Evolutionary conservation across 1,140 invertebrate genomes (phyloP).

Genomic region (Uloborus diversus): DNA sequence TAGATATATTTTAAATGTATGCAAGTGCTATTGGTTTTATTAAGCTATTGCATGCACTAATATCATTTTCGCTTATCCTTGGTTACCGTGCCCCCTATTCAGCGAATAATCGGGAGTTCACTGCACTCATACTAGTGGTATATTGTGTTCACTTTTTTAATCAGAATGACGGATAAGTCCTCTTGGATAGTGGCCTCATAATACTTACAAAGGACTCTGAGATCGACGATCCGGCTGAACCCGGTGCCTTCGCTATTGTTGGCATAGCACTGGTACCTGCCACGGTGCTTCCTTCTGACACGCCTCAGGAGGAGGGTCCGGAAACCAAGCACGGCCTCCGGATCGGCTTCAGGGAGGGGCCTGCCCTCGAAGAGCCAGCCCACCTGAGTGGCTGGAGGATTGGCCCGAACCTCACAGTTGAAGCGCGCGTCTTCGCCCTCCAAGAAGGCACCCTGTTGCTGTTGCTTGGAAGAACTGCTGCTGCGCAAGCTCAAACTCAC

Average conservation of each 20-base stretch:
- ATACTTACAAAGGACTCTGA: constrained; percentile 50
- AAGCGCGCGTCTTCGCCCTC: constrained; percentile 86
- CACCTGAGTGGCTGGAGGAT: constrained; percentile 81
- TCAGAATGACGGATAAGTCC: no score
- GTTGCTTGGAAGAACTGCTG: constrained; percentile 74
- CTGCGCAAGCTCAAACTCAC: constrained; percentile 82
- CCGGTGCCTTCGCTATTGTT: constrained; percentile 59
- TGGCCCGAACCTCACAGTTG: constrained; percentile 86
- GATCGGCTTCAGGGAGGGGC: constrained; percentile 23
- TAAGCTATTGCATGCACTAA: no score
- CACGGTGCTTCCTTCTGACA: constrained; percentile 49
- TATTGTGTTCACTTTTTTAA: no score
- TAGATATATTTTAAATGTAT: no score
- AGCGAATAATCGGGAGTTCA: no score
- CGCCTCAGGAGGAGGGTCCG: constrained; percentile 48
- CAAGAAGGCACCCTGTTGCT: constrained; percentile 77
- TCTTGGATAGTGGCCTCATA: neutral
- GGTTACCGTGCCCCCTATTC: no score
- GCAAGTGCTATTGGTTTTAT: no score
- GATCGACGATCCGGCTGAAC: constrained; percentile 46
- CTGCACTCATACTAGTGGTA: no score
- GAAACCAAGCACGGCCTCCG: constrained; percentile 22
- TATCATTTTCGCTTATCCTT: no score
- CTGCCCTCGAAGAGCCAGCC: constrained; percentile 80
- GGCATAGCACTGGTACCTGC: constrained; percentile 58